These are phyloP conservation scores for Falco naumanni DNA, from an alignment of 2,797 vertebrate genomes.

Conservation along the genomic window DNA sequence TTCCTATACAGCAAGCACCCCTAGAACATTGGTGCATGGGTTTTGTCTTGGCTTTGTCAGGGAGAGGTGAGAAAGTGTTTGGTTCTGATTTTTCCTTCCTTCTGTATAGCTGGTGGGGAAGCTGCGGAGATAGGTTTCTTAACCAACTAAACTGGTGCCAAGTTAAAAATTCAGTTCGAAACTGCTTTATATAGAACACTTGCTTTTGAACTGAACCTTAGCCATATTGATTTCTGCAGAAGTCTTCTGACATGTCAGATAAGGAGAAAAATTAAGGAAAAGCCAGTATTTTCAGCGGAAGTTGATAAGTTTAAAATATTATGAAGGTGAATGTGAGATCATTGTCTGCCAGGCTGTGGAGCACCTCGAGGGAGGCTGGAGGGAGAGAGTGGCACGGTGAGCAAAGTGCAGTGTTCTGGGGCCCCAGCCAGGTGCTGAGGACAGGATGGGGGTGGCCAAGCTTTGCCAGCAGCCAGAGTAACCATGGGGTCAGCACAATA, in stretches of 20 bases:
- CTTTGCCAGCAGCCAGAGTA: background rate
- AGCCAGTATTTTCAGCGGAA: background rate
- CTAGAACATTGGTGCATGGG: fast-evolving
- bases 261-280: background rate
- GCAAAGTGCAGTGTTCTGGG: background rate
- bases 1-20: background rate
- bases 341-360: background rate
- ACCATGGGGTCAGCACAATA: background rate
- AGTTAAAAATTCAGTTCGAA: background rate
- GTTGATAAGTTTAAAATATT: background rate
- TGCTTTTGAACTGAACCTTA: background rate
- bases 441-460: background rate
- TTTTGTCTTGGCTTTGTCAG: background rate
- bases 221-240: background rate
- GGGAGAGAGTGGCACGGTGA: background rate
- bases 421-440: fast-evolving
- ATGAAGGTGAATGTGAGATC: background rate
- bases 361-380: background rate
- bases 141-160: fast-evolving
- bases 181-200: background rate
- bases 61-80: background rate
- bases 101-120: background rate
- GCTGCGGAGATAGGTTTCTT: background rate
- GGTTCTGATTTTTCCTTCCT: background rate
- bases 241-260: background rate